Evolutionary conservation across 2,888 invertebrate species (phyloP).

Genomic region (Melieria omissa): DNA sequence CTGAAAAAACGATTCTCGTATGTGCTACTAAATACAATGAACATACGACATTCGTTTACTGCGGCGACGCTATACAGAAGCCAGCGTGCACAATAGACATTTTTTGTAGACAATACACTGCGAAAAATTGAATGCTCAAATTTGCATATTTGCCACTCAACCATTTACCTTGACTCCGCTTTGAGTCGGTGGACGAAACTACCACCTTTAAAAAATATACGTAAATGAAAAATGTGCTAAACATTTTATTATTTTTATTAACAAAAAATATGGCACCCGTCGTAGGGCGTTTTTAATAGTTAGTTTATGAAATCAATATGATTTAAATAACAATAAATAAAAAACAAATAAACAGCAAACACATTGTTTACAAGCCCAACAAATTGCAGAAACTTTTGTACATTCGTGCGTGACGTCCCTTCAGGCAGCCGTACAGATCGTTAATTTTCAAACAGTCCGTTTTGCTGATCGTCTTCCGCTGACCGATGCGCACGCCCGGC

Average conservation of each 20-base stretch:
- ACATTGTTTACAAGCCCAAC: slow-evolving; percentile 54
- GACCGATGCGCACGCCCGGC: slow-evolving; percentile 71
- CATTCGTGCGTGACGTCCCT: slow-evolving; percentile 62
- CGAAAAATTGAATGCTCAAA: background rate
- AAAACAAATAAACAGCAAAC: slow-evolving; percentile 2
- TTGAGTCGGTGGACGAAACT: background rate
- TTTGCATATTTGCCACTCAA: background rate
- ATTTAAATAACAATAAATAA: slow-evolving; percentile 46
- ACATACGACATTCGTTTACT: too few relatives aligned
- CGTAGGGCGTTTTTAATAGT: background rate
- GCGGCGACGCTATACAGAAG: too few relatives aligned
- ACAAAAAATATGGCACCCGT: background rate
- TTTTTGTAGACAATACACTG: too few relatives aligned
- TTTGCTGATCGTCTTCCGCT: slow-evolving; percentile 73
- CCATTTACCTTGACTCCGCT: background rate
- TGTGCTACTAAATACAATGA: too few relatives aligned
- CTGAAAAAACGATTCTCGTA: too few relatives aligned
- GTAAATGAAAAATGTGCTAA: background rate
- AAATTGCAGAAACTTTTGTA: slow-evolving; percentile 60
- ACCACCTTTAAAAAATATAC: background rate
- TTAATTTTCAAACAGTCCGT: slow-evolving; percentile 77
- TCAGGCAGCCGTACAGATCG: slow-evolving; percentile 73
- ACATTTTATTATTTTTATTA: background rate
- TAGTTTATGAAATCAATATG: slow-evolving; percentile 55
- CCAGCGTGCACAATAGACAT: too few relatives aligned